These are phyloP conservation scores for Camponotus pennsylvanicus DNA, from an alignment of 1,140 invertebrate species.

Conservation along the genomic window DNA sequence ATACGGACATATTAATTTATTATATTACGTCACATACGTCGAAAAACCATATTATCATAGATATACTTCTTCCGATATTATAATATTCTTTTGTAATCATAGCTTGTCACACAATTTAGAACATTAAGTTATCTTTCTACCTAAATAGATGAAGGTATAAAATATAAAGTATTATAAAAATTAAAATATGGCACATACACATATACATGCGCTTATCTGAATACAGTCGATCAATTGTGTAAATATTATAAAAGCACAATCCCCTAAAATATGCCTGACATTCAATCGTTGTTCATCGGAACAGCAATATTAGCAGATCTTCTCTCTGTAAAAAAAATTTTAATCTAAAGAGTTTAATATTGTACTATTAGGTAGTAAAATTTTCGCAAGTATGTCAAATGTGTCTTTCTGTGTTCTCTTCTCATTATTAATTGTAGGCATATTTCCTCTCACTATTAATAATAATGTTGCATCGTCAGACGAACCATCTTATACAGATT, in stretches of 20 bases:
- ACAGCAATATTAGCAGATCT: too few relatives aligned
- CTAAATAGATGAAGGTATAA: neutral
- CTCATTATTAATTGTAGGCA: neutral
- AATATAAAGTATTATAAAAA: neutral
- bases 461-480: too few relatives aligned
- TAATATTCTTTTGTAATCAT: neutral
- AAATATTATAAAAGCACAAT: too few relatives aligned
- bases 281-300: too few relatives aligned
- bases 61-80: slow-evolving; percentile 1
- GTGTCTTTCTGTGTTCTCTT: neutral
- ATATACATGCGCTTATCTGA: neutral
- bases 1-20: slow-evolving; percentile 22
- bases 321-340: too few relatives aligned
- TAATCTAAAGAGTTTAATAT: too few relatives aligned
- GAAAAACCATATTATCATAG: neutral
- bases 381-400: slow-evolving; percentile 9
- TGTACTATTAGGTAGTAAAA: too few relatives aligned
- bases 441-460: neutral
- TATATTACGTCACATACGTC: neutral
- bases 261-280: too few relatives aligned
- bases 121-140: slow-evolving; percentile 20
- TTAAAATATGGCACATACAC: neutral
- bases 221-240: too few relatives aligned
- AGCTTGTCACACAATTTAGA: neutral
- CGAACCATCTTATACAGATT: too few relatives aligned